Evolutionary conservation across 2,888 invertebrate genomes (phyloP), one percentile per base, ranked within the genome.

Genomic region (Seira sanloemensis): DNA sequence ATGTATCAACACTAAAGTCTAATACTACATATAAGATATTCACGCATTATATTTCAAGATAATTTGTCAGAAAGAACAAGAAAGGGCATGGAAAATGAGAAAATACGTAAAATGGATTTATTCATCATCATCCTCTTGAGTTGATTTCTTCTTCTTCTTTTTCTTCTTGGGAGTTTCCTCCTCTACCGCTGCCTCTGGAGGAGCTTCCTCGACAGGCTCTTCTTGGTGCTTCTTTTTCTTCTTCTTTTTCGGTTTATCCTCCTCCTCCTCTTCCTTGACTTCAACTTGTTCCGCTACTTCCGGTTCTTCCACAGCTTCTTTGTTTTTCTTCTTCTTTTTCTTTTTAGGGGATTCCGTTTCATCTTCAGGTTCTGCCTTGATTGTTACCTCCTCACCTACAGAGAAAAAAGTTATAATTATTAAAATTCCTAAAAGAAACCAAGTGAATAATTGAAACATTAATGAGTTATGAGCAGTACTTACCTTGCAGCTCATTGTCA

Each of bases 261-360:
- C 78, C 62, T 80, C 74, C 7, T 50, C 73, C 24, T 67, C 80
- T 12, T 16, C 73, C 7, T 26, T 24, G 2, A 19, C 66, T 26
- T 54, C 78, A 27, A 5, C 75, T 54, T 27, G 16, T 18, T n/a
- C 73, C 19, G 46, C 58, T 23, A 12, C n/a, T 46, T 46, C 25
- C 18, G 65, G 72, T 18, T 62, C 78, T 58, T 72, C 74, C 18
- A n/a, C 68, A 1, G 62, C 54, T 24, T 54, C 18, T 25, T 78
- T 67, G 65, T 85, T 78, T 80, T 87, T 88, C 82, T 88, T 87
- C 74, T 86, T 85, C 65, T 86, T 85, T 78, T 86, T 84, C 75
- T 88, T 83, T 7, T 81, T 79, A 2, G 83, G 78, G 16, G 85
- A 71, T 25, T 87, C 86, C 16, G 74, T 37, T 75, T 86, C 86